Evolutionary conservation across 2,888 invertebrate genomes (phyloP), one percentile per base, ranked within the genome.

Genomic region (Tineola bisselliella): DNA sequence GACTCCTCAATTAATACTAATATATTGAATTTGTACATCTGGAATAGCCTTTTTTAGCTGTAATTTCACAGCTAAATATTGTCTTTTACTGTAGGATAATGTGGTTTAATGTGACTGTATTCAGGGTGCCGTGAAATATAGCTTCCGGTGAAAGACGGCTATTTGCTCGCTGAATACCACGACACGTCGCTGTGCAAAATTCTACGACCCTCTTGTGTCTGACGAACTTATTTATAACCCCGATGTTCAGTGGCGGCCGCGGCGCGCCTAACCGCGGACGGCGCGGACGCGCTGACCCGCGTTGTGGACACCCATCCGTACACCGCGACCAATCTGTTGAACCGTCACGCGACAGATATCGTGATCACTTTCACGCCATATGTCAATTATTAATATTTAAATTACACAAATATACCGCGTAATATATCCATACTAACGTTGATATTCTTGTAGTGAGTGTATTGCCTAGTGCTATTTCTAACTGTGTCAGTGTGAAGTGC

Each of bases 171-270:
- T 75, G 74, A 80, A 81, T 83, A 76, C 77, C 81, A 71, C 70
- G 72, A 13, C 18, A 68, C 76, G 76, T 77, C 75, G 57, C 56
- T 31, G 76, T 80, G 83, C 84, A 75, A 84, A 79, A 79, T 84
- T 79, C 84, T 86, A 82, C 84, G 84, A 86, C 86, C 87, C 84
- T 82, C 79, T 84, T 6, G 83, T 38, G 61, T 84, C 81, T 83
- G 79, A 78, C 77, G 81, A 25, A 86, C 84, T 86, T 87, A 87
- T 86, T 86, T 86, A 87, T 87, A 87, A 83, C 60, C 84, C 79
- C 81, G 80, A 79, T 72, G 74, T 69, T 72, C 86, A 87, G 86
- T 87, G 88, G 87, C 87, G 84, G 81, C 82, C 77, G 81, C 81
- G 81, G 75, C 76, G 82, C 74, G 83, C 79, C 74, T 74, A 75